These are phyloP conservation scores for Hydrotaea cyrtoneurina DNA, from an alignment of 2,888 invertebrate genomes.

Conservation along the genomic window DNA sequence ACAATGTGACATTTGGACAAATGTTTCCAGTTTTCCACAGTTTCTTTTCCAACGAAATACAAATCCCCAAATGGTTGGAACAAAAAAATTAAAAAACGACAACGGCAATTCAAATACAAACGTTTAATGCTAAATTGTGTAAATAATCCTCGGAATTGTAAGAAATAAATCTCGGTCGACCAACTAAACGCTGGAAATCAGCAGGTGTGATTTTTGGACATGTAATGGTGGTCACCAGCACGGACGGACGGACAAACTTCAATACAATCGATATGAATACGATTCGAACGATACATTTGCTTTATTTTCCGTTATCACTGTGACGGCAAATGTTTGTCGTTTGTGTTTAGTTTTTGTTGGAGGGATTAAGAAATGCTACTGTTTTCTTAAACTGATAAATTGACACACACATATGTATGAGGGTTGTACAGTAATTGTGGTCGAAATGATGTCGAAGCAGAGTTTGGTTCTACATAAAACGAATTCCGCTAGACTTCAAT, in stretches of 20 bases:
- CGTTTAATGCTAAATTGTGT: conserved; percentile 29
- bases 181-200: conserved; percentile 6
- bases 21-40: conserved; percentile 39
- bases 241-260: background rate
- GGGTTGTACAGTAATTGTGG: background rate
- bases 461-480: too few relatives aligned
- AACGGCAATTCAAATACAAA: background rate
- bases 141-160: conserved; percentile 20
- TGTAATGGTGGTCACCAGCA: background rate
- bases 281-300: background rate
- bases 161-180: background rate
- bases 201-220: conserved; percentile 24
- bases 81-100: background rate
- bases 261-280: too few relatives aligned
- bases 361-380: conserved; percentile 34
- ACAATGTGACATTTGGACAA: conserved; percentile 49
- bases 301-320: background rate
- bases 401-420: background rate
- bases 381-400: conserved; percentile 36
- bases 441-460: background rate
- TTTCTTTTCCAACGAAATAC: background rate
- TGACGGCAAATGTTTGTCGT: background rate
- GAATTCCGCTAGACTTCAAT: too few relatives aligned
- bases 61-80: conserved; percentile 4
- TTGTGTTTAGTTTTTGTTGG: background rate